Evolutionary conservation across 2,113 vertebrate species (phyloP).

Genomic region (Siphamia tubifer): DNA sequence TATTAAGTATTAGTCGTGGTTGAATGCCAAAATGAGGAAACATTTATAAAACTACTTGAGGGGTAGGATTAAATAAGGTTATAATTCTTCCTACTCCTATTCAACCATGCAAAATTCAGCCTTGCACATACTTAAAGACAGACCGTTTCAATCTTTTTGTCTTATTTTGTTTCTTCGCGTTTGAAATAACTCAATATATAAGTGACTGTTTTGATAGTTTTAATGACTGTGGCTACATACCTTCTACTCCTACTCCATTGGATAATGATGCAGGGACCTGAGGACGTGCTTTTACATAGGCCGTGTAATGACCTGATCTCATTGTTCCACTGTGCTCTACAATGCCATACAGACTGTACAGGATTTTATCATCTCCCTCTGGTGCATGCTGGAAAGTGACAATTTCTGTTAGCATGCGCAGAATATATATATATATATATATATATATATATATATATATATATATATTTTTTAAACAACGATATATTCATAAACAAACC

Average conservation of each 20-base stretch:
- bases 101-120: too few species aligned
- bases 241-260: constrained; percentile 71
- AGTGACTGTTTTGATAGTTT: neutral
- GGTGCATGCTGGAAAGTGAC: constrained; percentile 78
- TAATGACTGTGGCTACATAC: constrained; percentile 56
- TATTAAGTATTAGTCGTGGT: too few species aligned
- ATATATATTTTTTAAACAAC: too few species aligned
- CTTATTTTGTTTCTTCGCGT: too few species aligned
- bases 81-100: too few species aligned
- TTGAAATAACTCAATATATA: too few species aligned
- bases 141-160: too few species aligned
- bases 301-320: constrained; percentile 97
- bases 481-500: neutral
- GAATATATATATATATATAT: neutral
- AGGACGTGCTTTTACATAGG: constrained; percentile 87
- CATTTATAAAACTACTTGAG: too few species aligned
- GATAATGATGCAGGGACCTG: constrained; percentile 69
- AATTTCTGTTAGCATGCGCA: neutral
- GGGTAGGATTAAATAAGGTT: too few species aligned
- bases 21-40: too few species aligned
- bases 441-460: too few species aligned
- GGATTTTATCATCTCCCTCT: constrained; percentile 79
- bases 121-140: too few species aligned
- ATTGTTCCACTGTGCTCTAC: constrained; percentile 97
- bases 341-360: constrained; percentile 92